Conservation (phyloP, 2,888 invertebrate species). For the Thecophora atra region DNA sequence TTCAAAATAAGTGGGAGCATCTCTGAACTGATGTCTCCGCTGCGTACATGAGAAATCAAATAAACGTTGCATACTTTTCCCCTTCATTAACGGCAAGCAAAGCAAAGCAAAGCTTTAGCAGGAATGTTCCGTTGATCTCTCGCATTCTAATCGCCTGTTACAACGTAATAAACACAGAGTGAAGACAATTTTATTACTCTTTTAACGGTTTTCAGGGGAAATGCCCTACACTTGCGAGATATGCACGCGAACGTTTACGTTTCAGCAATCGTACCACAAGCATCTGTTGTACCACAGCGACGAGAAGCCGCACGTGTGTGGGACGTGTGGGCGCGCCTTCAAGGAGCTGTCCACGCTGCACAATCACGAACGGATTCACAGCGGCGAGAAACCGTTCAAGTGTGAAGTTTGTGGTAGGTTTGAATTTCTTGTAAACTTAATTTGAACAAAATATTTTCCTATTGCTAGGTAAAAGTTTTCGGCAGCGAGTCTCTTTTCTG, state of each 20-base stretch:
- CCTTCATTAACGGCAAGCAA: no score
- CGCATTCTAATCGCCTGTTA: no score
- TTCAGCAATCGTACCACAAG: constrained; percentile 90
- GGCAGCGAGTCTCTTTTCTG: constrained; percentile 85
- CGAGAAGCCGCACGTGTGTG: constrained; percentile 82
- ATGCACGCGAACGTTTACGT: constrained; percentile 86
- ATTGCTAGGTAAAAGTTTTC: constrained; percentile 81
- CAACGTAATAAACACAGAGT: no score
- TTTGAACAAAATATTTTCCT: no score
- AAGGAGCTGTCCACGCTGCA: constrained; percentile 88
- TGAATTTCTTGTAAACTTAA: no score
- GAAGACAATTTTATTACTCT: no score
- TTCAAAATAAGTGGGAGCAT: no score
- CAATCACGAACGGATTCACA: constrained; percentile 82
- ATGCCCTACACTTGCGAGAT: constrained; percentile 85
- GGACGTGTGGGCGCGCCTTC: constrained; percentile 82
- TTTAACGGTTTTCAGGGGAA: constrained; percentile 72
- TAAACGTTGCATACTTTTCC: no score
- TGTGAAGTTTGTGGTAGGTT: constrained; percentile 85
- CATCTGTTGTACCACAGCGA: constrained; percentile 87
- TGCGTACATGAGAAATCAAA: no score
- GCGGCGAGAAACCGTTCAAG: constrained; percentile 84
- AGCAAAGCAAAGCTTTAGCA: no score
- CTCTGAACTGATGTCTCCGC: no score
- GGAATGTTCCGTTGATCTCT: no score